These are phyloP conservation scores for Junonia oenone DNA, from an alignment of 2,888 invertebrate species.

Conservation along the genomic window DNA sequence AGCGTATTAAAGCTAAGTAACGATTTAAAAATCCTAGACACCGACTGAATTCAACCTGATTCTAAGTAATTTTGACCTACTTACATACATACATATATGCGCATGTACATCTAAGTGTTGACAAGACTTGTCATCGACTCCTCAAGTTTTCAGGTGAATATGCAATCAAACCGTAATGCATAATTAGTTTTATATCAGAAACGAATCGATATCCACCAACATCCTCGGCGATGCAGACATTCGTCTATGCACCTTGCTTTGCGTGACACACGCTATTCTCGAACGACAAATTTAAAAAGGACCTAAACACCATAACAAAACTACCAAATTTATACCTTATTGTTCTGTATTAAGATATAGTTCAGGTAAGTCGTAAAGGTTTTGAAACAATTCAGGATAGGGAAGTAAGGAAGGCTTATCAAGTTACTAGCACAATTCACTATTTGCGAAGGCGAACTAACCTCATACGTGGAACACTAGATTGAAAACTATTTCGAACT, in stretches of 20 bases:
- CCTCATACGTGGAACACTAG: constrained; percentile 9
- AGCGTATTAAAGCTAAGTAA: no score
- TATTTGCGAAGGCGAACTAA: constrained; percentile 44
- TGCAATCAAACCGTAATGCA: constrained; percentile 31
- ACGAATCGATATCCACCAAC: constrained; percentile 58
- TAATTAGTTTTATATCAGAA: constrained; percentile 51
- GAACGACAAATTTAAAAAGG: constrained; percentile 27
- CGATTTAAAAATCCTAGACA: no score
- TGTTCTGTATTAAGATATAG: neutral
- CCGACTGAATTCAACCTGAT: no score
- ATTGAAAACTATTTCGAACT: constrained; percentile 17
- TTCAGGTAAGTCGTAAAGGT: constrained; percentile 13
- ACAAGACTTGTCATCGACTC: neutral
- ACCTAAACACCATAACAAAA: constrained; percentile 21
- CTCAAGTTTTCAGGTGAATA: neutral
- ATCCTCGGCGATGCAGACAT: constrained; percentile 55
- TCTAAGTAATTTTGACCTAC: no score
- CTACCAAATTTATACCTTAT: constrained; percentile 15
- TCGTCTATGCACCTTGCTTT: constrained; percentile 56
- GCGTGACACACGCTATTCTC: constrained; percentile 64
- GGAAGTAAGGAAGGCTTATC: constrained; percentile 45
- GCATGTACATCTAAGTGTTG: neutral
- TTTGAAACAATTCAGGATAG: constrained; percentile 20
- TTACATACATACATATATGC: no score
- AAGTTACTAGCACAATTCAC: constrained; percentile 59